Base-by-base conservation (phyloP, 2,888 invertebrate genomes). In the Eristalis arbustorum region DNA sequence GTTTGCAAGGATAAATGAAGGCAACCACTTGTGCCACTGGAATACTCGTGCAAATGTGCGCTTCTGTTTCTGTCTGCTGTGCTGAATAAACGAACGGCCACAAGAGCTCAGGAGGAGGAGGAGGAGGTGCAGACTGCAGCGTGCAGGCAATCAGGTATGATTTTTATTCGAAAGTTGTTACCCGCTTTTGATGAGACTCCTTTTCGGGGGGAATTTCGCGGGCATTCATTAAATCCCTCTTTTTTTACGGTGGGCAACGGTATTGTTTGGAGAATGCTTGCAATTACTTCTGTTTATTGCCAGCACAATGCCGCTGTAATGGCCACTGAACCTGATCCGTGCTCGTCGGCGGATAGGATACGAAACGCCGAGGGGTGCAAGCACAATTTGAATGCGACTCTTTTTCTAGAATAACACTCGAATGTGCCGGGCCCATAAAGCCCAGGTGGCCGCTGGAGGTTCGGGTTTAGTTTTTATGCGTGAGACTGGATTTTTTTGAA, bases 81-180 rank as follows among this genome's bases (percentile, higher is more conserved):
- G 42, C 37, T 64, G 61, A 61, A 76, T 63, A 34, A 72, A 76
- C 59, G 49, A 69, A 28, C 25, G 2, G 0, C 4, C 1, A 18
- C 49, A 6, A 31, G 0, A 25, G 25, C 3, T 1, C 5, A 31
- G 31, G 31, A 31, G 31, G 31, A 31, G 31, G 8, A 8, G 31
- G 31, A 31, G 1, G 8, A 31, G 8, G 8, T 22, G 56, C 10
- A 37, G 75, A 25, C n/a, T 66, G 63, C 3, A 68, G 6, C 18
- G 23, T 34, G 63, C 2, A n/a, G 64, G 59, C n/a, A 62, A 14
- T 73, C 81, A 85, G 84, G 84, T 85, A 85, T 71, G 81, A 34
- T 76, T 76, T 72, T 14, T 62, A 73, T 78, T 73, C 23, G n/a
- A 68, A 31, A 59, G 59, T 49, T 67, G 4, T 42, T 67, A 14